Evolutionary conservation across 1,140 invertebrate species (phyloP).

Genomic region (Triops cancriformis): DNA sequence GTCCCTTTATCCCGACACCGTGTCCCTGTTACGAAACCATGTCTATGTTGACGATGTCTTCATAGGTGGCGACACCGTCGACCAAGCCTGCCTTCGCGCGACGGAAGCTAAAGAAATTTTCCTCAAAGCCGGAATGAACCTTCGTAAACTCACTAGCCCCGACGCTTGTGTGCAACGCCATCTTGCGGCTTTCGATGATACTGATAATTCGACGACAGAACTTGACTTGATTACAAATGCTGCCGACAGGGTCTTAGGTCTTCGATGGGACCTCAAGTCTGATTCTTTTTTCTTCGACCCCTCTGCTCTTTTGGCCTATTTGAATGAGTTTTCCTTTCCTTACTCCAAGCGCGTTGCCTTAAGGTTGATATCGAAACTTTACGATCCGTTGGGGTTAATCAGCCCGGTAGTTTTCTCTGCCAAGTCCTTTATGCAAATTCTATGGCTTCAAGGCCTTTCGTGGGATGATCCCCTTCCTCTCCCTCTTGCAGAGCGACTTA

Average conservation of each 20-base stretch:
- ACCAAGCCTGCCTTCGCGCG: constrained; percentile 28
- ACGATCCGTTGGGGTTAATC: constrained; percentile 31
- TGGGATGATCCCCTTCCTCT: constrained; percentile 28
- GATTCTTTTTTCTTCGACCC: background rate
- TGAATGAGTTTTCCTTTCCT: background rate
- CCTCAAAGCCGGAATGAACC: constrained; percentile 32
- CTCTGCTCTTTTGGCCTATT: background rate
- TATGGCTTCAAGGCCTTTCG: constrained; percentile 22
- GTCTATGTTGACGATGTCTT: constrained; percentile 16
- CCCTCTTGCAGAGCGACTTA: background rate
- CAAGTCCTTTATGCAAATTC: constrained; percentile 28
- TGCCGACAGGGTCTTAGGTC: background rate
- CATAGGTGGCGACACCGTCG: background rate
- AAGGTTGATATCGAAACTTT: constrained; percentile 24
- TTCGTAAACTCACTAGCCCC: constrained; percentile 33
- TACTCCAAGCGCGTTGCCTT: background rate
- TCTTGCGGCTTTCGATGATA: background rate
- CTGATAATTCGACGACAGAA: background rate
- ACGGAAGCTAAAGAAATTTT: constrained; percentile 29
- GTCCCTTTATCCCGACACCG: background rate
- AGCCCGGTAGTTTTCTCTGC: constrained; percentile 27
- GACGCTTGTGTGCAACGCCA: constrained; percentile 28
- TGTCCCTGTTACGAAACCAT: background rate
- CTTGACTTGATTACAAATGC: background rate
- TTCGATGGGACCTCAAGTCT: background rate